Base-by-base conservation (phyloP, 2,888 invertebrate species). In the Liodrosophila aerea region DNA sequence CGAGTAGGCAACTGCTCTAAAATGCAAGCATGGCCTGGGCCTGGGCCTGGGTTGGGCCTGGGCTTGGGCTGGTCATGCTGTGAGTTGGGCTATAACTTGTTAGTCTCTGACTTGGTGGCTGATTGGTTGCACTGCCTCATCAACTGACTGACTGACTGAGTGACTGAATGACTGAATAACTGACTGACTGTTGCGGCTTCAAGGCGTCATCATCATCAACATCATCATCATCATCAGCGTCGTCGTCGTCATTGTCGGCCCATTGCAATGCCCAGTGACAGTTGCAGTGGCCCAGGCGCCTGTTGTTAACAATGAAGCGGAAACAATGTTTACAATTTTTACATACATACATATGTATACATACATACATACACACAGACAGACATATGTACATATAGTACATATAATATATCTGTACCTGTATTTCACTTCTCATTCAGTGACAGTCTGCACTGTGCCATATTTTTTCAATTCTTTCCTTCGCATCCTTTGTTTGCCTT, bases 261-360 rank as follows among this genome's bases (percentile, higher is more conserved):
- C 72, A 65, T 66, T 66, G 70, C 73, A 61, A 67, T 66, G 56
- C 57, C 53, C 65, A 45, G 64, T 62, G 60, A 60, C 68, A 61
- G 59, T 75, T 66, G 63, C 50, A 47, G 44, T 54, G 49, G 68
- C 53, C 51, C 62, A 54, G 60, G 52, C 53, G 45, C 41, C 69
- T 54, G 53, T 53, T 51, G 22, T 59, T 58, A 73, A 86, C 87
- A 87, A 85, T 85, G 73, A 85, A 85, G 84, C 84, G 84, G 76
- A 83, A 85, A 77, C 84, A 83, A 83, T 87, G 86, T 85, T 80
- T 83, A 85, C 77, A 73, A 83, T 73, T 86, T 75, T 65, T 22
- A 57, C 39, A 57, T 27, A 64, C 16, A 63, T 37, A 57, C 29
- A 44, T 15, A 49, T 12, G 46, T 44, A 31, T 22, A 46, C 9